phyloP scores from a whole-genome alignment of 2,113 vertebrate genomes.

The Tenrec ecaudatus region DNA sequence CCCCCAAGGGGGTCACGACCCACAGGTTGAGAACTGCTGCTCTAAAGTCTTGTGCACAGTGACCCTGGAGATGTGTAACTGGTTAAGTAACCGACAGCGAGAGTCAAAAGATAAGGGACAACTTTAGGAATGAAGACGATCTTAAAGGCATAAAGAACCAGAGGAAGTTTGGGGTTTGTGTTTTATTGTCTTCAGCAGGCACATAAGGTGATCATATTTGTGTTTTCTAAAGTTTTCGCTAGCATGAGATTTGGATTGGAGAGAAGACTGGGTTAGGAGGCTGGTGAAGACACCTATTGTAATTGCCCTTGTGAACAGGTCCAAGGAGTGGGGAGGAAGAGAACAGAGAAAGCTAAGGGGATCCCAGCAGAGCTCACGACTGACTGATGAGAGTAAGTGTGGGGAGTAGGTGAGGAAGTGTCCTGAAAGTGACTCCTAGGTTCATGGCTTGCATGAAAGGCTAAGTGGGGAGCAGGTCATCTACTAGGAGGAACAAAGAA shows the following conservation, averaged over 20 bases:
- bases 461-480: not conserved
- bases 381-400: not conserved
- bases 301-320: constrained; percentile 19
- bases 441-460: not conserved
- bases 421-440: not conserved
- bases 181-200: not conserved
- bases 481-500: not conserved
- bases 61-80: not conserved
- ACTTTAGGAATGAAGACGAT: not conserved
- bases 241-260: not conserved
- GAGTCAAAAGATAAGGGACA: not conserved
- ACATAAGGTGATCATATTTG: not conserved
- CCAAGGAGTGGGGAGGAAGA: constrained; percentile 13
- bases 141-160: not conserved
- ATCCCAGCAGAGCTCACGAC: not conserved
- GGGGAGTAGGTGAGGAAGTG: not conserved
- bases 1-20: too few relatives aligned
- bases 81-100: too few relatives aligned
- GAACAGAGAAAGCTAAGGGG: not conserved
- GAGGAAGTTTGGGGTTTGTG: not conserved
- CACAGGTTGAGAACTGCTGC: too few relatives aligned
- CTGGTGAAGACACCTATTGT: not conserved
- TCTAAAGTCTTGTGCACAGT: too few relatives aligned
- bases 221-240: not conserved
- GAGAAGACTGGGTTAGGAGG: not conserved